Evolutionary conservation across 2,888 invertebrate species (phyloP), one percentile per base, ranked within the genome.

Genomic region (Epistrophe grossulariae): DNA sequence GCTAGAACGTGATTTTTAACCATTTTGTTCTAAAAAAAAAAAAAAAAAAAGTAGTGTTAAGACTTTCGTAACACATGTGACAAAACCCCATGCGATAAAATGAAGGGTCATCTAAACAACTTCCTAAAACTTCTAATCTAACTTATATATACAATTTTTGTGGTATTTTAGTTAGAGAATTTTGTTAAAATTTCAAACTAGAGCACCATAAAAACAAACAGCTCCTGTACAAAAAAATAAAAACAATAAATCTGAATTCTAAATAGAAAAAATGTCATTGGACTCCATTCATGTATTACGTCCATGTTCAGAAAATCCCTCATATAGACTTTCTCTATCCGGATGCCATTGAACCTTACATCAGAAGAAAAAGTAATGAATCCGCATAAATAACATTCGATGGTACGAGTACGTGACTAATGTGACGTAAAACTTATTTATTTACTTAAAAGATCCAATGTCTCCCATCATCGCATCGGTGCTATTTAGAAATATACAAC

Each of bases 351-450:
- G 72, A 68, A 66, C 77, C 68, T 84, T 72, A 80, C 80, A 24
- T 24, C 24, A 80, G 13, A 62, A 48, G 60, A 17, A 28, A 28
- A 80, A 50, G 40, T n/a, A 60, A 60, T 40, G 7, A 57, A 81
- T 70, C 73, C 60, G 24, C 24, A 81, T 85, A 80, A 85, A 85
- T 62, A 73, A 78, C 62, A n/a, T 62, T 74, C 78, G 68, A 52
- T 50, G 38, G 38, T 66, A 24, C 24, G 24, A 79, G 52, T 60
- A 85, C 84, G 84, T 85, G 84, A 85, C 84, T 81, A 77, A 77
- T 78, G 72, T 50, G 68, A 78, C 77, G 68, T 73, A 57, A n/a
- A 81, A 62, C 15, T 81, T 84, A 64, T 85, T 85, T 85, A 81
- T 73, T 78, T 68, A 76, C 74, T 66, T 55, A 43, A 52, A 55